Evolutionary conservation across 2,113 vertebrate genomes (phyloP).

Genomic region (Mesoclemmys tuberculata): DNA sequence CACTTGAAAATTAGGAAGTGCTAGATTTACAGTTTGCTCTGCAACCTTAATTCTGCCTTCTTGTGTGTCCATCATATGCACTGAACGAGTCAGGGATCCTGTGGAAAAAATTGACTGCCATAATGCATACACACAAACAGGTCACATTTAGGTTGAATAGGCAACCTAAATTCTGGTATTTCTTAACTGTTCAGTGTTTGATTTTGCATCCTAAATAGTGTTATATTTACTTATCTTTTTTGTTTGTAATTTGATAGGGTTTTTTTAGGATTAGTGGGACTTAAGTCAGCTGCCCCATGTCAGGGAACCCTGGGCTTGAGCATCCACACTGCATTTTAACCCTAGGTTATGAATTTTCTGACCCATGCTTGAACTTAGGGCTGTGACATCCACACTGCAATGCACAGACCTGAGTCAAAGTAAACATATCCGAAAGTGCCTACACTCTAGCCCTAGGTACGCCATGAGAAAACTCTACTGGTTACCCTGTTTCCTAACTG

Average conservation of each 20-base stretch:
- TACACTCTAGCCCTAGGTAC: too few relatives aligned
- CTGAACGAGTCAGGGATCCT: not conserved
- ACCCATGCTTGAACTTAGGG: too few relatives aligned
- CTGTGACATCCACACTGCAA: too few relatives aligned
- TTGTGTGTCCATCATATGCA: not conserved
- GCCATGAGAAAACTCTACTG: too few relatives aligned
- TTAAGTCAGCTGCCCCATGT: not conserved
- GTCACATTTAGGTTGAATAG: not conserved
- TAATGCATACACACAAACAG: accelerated
- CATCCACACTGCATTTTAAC: too few relatives aligned
- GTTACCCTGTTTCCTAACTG: too few relatives aligned
- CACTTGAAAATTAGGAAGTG: not conserved
- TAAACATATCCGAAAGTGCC: too few relatives aligned
- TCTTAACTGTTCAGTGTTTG: not conserved
- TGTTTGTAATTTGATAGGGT: not conserved
- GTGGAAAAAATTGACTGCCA: not conserved
- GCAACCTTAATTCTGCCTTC: not conserved
- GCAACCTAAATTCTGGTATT: not conserved
- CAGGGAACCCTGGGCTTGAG: not conserved
- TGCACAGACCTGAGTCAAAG: too few relatives aligned
- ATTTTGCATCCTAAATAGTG: not conserved
- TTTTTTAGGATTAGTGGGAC: not conserved
- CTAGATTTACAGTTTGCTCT: accelerated
- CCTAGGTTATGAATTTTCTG: too few relatives aligned
- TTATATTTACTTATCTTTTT: not conserved